phyloP scores from a whole-genome alignment of 2,113 vertebrate species.

The Ptilorrhoa leucosticta region DNA sequence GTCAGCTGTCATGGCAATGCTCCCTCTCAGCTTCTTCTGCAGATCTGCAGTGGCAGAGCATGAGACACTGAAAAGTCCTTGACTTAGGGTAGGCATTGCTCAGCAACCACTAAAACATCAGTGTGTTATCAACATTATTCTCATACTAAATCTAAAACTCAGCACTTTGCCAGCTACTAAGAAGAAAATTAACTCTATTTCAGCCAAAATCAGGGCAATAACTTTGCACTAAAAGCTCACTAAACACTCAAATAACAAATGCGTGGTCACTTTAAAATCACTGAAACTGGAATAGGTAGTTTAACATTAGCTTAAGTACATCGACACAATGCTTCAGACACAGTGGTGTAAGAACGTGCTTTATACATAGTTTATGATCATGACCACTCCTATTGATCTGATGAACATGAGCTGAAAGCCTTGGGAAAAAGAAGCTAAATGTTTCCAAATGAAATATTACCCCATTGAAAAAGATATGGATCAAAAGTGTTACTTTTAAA shows the following conservation, averaged over 20 bases:
- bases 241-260: background rate
- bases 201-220: background rate
- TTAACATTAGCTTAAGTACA: background rate
- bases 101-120: background rate
- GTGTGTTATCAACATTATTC: background rate
- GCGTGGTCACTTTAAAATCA: background rate
- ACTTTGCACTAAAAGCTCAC: background rate
- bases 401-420: background rate
- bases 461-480: background rate
- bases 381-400: background rate
- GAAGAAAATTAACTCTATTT: background rate
- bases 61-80: background rate
- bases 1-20: background rate
- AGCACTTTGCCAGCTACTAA: background rate
- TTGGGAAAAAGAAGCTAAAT: background rate
- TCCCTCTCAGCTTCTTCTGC: background rate
- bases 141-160: background rate
- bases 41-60: background rate
- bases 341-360: fast-evolving
- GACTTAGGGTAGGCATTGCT: background rate
- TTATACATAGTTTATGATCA: background rate
- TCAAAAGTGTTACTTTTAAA: background rate
- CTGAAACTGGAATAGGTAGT: background rate
- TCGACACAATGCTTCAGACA: background rate
- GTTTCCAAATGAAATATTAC: background rate